Evolutionary conservation across 1,140 invertebrate species (phyloP), one percentile per base, ranked within the genome.

Genomic region (Mya arenaria): DNA sequence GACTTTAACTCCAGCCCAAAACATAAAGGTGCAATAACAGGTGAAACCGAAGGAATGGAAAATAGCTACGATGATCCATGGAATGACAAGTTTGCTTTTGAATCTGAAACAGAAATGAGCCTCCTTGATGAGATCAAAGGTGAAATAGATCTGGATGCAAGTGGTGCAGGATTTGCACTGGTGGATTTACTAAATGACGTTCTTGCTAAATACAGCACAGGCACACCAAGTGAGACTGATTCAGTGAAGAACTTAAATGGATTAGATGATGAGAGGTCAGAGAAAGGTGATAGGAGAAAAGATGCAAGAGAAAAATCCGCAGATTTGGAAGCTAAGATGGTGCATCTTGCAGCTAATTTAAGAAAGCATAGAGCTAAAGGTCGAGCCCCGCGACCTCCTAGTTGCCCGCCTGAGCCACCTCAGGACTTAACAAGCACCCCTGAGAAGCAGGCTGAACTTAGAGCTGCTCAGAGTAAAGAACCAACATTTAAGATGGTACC

Each of bases 401-500:
- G 84, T 34, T 86, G 86, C 10, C 89, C 90, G 8, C 88, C 89
- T 2, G 30, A 79, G 28, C 87, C 88, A 5, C 86, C 85, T 6
- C 39, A 39, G 17, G 77, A 71, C 25, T 60, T 73, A 8, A 66
- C 77, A 25, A 82, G 71, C 6, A 74, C 82, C 2, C 66, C 75
- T 19, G 52, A 73, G 63, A 84, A 84, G 37, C 77, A 75, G 60
- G 34, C 52, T 65, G 81, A 74, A 25, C 32, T 80, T 32, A 28
- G 71, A 60, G 83, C 83, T 0, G 75, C 71, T n/a, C 83, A 84
- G 17, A 87, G 83, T 15, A 75, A 79, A 19, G 89, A 90, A 63
- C 88, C 88, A 3, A 87, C 84, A 13, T 90, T 89, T 62, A 90
- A 89, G 65, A 90, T 90, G 88, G 89, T 89, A 37, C 83, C 89